Evolutionary conservation across 2,888 invertebrate genomes (phyloP).

Genomic region (Aphodius granarius): DNA sequence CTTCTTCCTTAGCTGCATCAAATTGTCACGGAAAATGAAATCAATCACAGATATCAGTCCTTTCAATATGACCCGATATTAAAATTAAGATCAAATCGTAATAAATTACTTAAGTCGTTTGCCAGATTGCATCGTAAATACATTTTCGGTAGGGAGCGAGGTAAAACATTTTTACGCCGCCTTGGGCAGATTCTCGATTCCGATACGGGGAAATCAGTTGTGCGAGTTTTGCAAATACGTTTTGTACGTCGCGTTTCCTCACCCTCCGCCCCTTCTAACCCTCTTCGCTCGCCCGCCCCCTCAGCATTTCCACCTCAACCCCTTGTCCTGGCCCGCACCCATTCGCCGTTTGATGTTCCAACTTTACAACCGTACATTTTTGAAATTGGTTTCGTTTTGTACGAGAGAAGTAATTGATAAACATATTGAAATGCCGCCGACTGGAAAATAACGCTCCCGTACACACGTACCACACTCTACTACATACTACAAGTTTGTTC

Average conservation of each 20-base stretch:
- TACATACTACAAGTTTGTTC: background rate
- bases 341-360: constrained; percentile 35
- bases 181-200: constrained; percentile 36
- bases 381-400: constrained; percentile 37
- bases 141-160: constrained; percentile 16
- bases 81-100: background rate
- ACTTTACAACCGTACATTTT: constrained; percentile 37
- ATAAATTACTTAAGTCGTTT: background rate
- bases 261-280: background rate
- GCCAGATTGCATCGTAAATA: constrained; percentile 23
- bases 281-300: background rate
- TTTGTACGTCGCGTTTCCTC: background rate
- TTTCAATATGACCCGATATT: background rate
- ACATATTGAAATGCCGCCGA: constrained; percentile 38
- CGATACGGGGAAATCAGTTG: constrained; percentile 31
- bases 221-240: constrained; percentile 23
- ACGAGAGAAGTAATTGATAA: constrained; percentile 39
- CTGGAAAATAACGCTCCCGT: constrained; percentile 28
- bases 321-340: constrained; percentile 1
- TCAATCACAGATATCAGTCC: background rate
- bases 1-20: background rate
- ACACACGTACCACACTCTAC: constrained; percentile 1
- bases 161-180: constrained; percentile 33
- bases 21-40: background rate
- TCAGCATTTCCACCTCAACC: background rate